phyloP scores from a whole-genome alignment of 2,888 invertebrate species.

The Eupithecia inturbata region DNA sequence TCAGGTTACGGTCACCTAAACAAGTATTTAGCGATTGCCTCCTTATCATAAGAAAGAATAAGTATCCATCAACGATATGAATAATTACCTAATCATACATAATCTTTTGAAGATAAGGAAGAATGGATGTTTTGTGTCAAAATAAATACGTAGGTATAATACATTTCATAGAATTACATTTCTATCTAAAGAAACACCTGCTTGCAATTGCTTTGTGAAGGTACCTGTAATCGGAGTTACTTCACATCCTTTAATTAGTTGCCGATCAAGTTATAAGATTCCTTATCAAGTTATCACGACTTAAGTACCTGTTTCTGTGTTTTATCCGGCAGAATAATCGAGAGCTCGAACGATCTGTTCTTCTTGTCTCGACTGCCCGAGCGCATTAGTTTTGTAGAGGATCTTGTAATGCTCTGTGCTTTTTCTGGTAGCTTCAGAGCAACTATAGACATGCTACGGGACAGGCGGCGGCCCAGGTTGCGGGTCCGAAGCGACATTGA shows the following conservation, averaged over 20 bases:
- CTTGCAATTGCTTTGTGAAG: slow-evolving; percentile 5
- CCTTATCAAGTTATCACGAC: not conserved
- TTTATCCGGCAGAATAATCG: slow-evolving; percentile 87
- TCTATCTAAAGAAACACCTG: not conserved
- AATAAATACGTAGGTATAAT: not conserved
- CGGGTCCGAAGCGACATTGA: slow-evolving; percentile 80
- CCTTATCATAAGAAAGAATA: slow-evolving; percentile 11
- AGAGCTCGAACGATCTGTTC: slow-evolving; percentile 84
- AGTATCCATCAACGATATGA: not conserved
- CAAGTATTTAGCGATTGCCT: slow-evolving; percentile 15
- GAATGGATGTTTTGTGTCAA: not conserved
- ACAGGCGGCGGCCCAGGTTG: slow-evolving; percentile 80
- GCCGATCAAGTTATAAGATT: slow-evolving; percentile 16
- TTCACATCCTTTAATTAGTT: slow-evolving; percentile 12
- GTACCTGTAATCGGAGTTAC: not conserved
- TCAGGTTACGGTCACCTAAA: not conserved
- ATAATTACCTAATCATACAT: slow-evolving; percentile 5
- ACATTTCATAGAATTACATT: not conserved
- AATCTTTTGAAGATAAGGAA: slow-evolving; percentile 35
- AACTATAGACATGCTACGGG: slow-evolving; percentile 83
- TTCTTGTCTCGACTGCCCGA: slow-evolving; percentile 84
- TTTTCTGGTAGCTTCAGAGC: slow-evolving; percentile 83
- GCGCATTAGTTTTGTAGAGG: slow-evolving; percentile 84
- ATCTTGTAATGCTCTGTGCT: slow-evolving; percentile 85
- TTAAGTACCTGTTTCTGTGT: slow-evolving; percentile 86